Percentiles rank a stretch among this genome's conserved stretches.
These are phyloP conservation scores for Mormoops blainvillei DNA, from an alignment of 2,113 vertebrate species.

Conservation along the genomic window DNA sequence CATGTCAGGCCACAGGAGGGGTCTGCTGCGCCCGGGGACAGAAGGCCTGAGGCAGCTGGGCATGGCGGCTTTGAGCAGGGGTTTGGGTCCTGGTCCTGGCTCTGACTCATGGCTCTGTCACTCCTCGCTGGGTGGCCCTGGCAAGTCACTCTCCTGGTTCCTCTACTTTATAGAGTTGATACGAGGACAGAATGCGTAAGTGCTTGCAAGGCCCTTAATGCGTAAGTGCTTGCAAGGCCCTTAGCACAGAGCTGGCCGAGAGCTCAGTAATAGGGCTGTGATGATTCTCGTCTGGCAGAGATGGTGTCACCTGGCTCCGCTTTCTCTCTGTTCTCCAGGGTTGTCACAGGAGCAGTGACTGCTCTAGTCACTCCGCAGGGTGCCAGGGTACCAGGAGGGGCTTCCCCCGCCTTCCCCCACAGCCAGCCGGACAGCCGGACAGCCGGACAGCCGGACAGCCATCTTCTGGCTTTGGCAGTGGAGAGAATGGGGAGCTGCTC, in stretches of 20 bases:
- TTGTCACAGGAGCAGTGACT: not conserved
- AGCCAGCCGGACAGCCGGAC: not conserved
- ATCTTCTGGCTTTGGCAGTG: not conserved
- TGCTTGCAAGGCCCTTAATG: rapidly evolving
- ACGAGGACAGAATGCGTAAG: no score
- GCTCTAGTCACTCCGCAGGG: not conserved
- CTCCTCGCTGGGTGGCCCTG: not conserved
- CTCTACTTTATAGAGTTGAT: not conserved
- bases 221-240: rapidly evolving
- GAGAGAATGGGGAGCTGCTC: not conserved
- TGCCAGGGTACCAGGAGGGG: rapidly evolving
- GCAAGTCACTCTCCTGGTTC: not conserved
- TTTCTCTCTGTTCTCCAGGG: not conserved
- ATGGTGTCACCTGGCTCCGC: not conserved
- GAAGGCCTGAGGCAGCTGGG: not conserved
- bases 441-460: not conserved
- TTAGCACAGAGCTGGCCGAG: not conserved
- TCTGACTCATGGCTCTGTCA: not conserved
- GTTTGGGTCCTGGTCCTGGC: not conserved
- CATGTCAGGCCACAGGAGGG: not conserved
- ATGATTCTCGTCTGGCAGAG: not conserved
- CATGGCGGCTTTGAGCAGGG: not conserved
- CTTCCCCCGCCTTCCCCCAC: not conserved
- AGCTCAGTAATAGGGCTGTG: not conserved
- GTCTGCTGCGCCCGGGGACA: not conserved